Base-by-base conservation (phyloP, 2,113 vertebrate genomes). In the Calyptomena viridis region DNA sequence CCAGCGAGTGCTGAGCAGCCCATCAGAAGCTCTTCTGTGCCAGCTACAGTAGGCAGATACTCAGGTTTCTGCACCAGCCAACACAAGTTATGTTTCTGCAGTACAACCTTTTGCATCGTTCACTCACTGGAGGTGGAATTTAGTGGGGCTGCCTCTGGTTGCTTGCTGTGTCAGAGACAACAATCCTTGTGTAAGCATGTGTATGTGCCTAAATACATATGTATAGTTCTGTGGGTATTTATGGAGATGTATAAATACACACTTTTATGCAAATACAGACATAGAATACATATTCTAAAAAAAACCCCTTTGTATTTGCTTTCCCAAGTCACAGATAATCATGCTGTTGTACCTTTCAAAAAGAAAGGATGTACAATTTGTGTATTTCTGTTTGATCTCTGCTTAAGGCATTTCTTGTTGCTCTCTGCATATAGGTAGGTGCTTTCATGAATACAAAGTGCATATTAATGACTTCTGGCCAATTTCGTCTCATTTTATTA, bases 1-100 rank as follows among this genome's bases (percentile, higher is more conserved):
- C 46, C 1, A 1, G 14, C 2, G 1, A 6, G 4, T 0, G 1
- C 39, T 14, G 21, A 71, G 35, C 35, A 66, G 62, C 30, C 9
- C 39, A 35, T 53, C 23, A 44, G 50, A 46, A 50, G 16, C 22
- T 71, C 12, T 49, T 84, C 47, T 78, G 31, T 55, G 42, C 25
- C 44, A 49, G 2, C 12, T 52, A 1, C 78, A 60, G 6, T 20
- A 30, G 53, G 46, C 59, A 81, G 12, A 55, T 20, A 16, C 40
- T 58, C 3, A 1, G 11, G 27, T 28, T 81, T 74, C 73, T 81
- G 42, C 46, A 74, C 30, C 53, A 89, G 58, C 39, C 0, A 74
- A 66, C 69, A 21, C 9, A 69, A 44, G 21, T 35, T 50, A 12
- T 3, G 2, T 59, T 89, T 44, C 52, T 93, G 15, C 30, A 56